These are phyloP conservation scores for Subanguina moxae DNA, from an alignment of 1,140 invertebrate genomes.

Conservation along the genomic window DNA sequence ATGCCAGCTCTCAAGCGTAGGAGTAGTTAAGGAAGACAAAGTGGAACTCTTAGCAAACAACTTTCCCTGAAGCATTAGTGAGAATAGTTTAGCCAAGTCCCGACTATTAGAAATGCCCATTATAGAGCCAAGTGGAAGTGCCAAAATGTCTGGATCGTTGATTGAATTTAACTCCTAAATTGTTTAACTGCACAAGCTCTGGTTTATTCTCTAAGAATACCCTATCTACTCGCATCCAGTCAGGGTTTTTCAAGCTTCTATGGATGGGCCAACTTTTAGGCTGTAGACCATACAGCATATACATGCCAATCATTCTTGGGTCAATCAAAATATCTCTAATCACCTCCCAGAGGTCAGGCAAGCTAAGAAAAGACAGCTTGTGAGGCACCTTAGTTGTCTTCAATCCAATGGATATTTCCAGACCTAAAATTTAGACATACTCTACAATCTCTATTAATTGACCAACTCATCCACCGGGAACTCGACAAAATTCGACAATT, in stretches of 20 bases:
- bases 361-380: slow-evolving; percentile 1
- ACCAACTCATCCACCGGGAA: too few relatives aligned
- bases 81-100: slow-evolving; percentile 36
- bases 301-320: slow-evolving; percentile 39
- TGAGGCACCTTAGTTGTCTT: background rate
- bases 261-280: slow-evolving; percentile 22
- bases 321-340: slow-evolving; percentile 43
- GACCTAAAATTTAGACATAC: slow-evolving; percentile 10
- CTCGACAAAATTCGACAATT: too few relatives aligned
- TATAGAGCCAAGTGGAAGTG: slow-evolving; percentile 36
- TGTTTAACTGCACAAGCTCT: background rate
- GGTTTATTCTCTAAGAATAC: slow-evolving; percentile 12
- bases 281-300: slow-evolving; percentile 13
- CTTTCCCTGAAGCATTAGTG: slow-evolving; percentile 35
- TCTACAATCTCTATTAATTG: too few relatives aligned
- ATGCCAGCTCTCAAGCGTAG: slow-evolving; percentile 27
- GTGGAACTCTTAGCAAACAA: slow-evolving; percentile 3
- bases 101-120: slow-evolving; percentile 36
- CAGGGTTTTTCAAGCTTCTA: slow-evolving; percentile 34
- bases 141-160: background rate
- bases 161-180: background rate
- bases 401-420: slow-evolving; percentile 49
- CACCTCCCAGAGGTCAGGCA: slow-evolving; percentile 20
- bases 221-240: slow-evolving; percentile 40
- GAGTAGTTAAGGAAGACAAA: slow-evolving; percentile 17